Conservation (phyloP, 2,888 invertebrate genomes). For the Stenichneumon culpator region DNA sequence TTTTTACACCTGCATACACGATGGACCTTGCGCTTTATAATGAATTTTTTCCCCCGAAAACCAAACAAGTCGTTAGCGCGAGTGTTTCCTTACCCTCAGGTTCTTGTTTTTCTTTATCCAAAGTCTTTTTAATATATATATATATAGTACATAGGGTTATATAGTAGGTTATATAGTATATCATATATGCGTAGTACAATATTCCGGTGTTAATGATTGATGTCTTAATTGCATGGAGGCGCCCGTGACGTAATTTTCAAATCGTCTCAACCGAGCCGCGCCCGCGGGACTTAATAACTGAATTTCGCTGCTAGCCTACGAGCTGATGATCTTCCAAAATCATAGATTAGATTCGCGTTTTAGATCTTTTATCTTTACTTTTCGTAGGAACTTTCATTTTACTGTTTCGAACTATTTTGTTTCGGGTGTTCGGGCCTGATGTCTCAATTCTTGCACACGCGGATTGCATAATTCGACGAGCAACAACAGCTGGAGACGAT, state of each 20-base stretch:
- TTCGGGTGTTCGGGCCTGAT: neutral
- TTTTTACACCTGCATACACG: conserved; percentile 52
- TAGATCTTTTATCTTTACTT: neutral
- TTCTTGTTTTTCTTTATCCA: conserved; percentile 29
- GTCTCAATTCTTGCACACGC: conserved; percentile 20
- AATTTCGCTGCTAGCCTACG: conserved; percentile 13
- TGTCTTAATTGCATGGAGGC: conserved; percentile 65
- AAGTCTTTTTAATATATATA: conserved; percentile 21
- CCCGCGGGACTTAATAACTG: conserved; percentile 4
- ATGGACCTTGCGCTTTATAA: conserved; percentile 47
- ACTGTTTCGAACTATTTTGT: neutral
- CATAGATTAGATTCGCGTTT: conserved; percentile 30
- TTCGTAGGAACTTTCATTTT: neutral
- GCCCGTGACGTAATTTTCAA: conserved; percentile 50
- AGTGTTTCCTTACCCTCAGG: conserved; percentile 37
- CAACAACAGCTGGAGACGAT: conserved; percentile 65
- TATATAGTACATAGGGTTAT: no score
- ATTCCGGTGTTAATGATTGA: conserved; percentile 61
- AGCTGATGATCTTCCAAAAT: conserved; percentile 9
- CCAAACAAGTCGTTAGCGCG: conserved; percentile 65
- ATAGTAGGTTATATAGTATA: neutral
- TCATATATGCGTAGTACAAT: conserved; percentile 12
- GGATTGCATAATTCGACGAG: conserved; percentile 64
- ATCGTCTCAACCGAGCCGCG: conserved; percentile 31
- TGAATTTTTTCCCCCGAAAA: conserved; percentile 40